Conservation (phyloP, 2,113 vertebrate genomes). For the Aldabrachelys gigantea region DNA sequence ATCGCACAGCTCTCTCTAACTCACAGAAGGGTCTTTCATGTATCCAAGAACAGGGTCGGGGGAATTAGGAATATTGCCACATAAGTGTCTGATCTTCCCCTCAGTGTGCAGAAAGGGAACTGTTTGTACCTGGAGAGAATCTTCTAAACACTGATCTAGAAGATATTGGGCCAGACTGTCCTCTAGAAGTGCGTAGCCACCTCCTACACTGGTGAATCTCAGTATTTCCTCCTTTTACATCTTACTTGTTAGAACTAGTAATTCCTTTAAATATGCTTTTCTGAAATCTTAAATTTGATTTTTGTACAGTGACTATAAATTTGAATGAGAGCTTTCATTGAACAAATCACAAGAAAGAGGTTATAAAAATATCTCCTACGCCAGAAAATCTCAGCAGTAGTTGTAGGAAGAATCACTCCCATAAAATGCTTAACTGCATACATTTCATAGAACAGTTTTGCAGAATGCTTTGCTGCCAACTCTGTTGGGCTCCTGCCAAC, state of each 20-base stretch:
- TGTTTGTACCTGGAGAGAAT: background rate
- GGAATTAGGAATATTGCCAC: background rate
- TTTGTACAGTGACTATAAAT: background rate
- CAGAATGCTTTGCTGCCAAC: background rate
- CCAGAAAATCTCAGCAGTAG: background rate
- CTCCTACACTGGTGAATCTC: background rate
- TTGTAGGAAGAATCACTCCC: background rate
- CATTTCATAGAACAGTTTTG: background rate
- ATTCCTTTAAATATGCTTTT: background rate
- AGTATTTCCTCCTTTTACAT: background rate
- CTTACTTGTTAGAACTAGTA: background rate
- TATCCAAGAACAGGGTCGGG: background rate
- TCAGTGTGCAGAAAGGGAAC: background rate
- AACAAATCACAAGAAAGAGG: background rate
- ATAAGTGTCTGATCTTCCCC: background rate
- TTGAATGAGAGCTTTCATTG: background rate
- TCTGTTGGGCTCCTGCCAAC: background rate
- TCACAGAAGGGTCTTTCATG: background rate
- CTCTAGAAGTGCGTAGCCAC: background rate
- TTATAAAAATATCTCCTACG: background rate
- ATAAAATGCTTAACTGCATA: background rate
- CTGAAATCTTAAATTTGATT: background rate
- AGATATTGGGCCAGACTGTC: too few species aligned
- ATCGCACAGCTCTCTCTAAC: background rate
- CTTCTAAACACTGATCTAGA: background rate